These are phyloP conservation scores for Troides aeacus DNA, from an alignment of 2,888 invertebrate genomes.

Conservation along the genomic window DNA sequence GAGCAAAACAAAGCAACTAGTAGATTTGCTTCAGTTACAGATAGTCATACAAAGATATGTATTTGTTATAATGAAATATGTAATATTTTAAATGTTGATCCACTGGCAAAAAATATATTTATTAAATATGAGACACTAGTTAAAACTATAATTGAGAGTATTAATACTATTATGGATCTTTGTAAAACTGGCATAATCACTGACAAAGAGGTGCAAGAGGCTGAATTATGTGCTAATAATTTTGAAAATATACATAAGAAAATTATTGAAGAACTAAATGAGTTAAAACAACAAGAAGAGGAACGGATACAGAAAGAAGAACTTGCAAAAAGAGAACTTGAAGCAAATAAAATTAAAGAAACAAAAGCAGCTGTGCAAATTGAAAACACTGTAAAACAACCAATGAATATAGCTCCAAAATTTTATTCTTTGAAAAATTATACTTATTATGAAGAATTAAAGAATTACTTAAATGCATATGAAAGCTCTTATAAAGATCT, in stretches of 20 bases:
- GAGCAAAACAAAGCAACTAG: slow-evolving; percentile 71
- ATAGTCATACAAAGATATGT: slow-evolving; percentile 79
- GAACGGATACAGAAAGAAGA: slow-evolving; percentile 51
- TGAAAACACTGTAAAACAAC: slow-evolving; percentile 39
- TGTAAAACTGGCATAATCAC: slow-evolving; percentile 65
- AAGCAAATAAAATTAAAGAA: slow-evolving; percentile 49
- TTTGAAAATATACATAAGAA: slow-evolving; percentile 71
- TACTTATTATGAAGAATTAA: slow-evolving; percentile 78
- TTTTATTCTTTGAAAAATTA: slow-evolving; percentile 75
- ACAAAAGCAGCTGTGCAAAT: slow-evolving; percentile 36
- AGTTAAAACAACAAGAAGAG: slow-evolving; percentile 48
- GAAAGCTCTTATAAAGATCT: slow-evolving; percentile 81
- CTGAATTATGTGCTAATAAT: slow-evolving; percentile 71
- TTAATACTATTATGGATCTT: slow-evolving; percentile 67
- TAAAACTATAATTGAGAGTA: slow-evolving; percentile 61
- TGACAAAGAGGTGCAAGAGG: slow-evolving; percentile 77
- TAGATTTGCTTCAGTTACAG: slow-evolving; percentile 77
- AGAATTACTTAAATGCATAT: slow-evolving; percentile 80
- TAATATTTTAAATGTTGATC: slow-evolving; percentile 65
- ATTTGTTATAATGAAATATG: slow-evolving; percentile 78
- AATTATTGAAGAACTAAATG: slow-evolving; percentile 61
- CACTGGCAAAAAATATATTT: slow-evolving; percentile 59
- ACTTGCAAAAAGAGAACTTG: slow-evolving; percentile 49
- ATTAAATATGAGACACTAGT: slow-evolving; percentile 67
- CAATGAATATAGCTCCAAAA: slow-evolving; percentile 51